Base-by-base conservation (phyloP, 2,888 invertebrate genomes). In the Panzeria rudis region DNA sequence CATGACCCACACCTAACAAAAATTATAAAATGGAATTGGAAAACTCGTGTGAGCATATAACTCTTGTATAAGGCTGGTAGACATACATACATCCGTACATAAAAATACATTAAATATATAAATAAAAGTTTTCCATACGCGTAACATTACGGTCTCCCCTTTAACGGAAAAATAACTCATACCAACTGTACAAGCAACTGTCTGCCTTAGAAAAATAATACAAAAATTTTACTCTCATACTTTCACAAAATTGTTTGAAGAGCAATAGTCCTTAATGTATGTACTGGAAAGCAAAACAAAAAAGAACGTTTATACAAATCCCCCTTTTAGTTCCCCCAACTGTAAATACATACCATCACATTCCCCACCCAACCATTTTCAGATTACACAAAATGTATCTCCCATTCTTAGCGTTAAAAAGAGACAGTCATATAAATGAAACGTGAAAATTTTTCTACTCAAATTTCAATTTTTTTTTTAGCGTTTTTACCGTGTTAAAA, bases 11-110 rank as follows among this genome's bases (percentile, higher is more conserved):
- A 32, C 32, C 15, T 11, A 4, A 4, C 13, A 35, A 62, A 73
- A 25, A 61, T 15, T 47, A 72, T n/a, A 29, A 66, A 66, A 64
- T 64, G 64, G 29, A 68, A 75, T 35, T 59, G 52, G 25, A 75
- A 82, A 64, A 75, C 79, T 76, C 86, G 85, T 81, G 68, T 84
- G 82, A 80, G 79, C 75, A 83, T 72, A 81, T 82, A 85, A 83
- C 82, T 85, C 78, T 62, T 78, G 73, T 82, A 85, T 78, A 52
- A 82, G n/a, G 69, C 8, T 59, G 29, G n/a, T 25, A 29, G 29
- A 69, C 61, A 68, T 54, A n/a, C 68, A 50, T 38, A 59, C 8
- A 54, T 29, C 5, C 9, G 6, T 41, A n/a, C n/a, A 44, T 38
- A 38, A 13, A 56, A 0, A 64, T 25, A 17, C n/a, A 52, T 68